These are phyloP conservation scores for Poeciliopsis turneri DNA, from an alignment of 2,797 vertebrate genomes.

Conservation along the genomic window DNA sequence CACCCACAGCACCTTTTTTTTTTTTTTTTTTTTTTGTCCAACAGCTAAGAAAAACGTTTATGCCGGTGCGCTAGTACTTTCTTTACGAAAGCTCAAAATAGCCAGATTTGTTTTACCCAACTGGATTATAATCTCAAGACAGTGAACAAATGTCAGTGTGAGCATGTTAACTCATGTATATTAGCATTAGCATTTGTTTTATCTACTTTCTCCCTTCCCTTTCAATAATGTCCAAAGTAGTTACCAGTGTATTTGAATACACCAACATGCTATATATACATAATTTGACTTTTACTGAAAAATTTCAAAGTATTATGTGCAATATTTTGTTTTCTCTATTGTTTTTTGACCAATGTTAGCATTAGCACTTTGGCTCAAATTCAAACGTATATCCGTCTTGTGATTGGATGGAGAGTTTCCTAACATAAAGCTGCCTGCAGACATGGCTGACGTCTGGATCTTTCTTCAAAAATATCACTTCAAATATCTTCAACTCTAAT, in stretches of 20 bases:
- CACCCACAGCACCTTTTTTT: no score
- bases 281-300: not conserved
- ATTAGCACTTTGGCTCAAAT: not conserved
- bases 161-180: not conserved
- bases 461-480: constrained; percentile 32
- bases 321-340: not conserved
- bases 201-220: not conserved
- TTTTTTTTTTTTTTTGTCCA: not conserved
- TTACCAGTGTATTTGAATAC: not conserved
- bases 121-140: not conserved
- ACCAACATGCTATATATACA: not conserved
- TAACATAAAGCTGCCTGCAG: not conserved
- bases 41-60: not conserved
- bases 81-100: not conserved
- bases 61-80: not conserved
- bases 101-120: not conserved
- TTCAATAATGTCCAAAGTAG: not conserved
- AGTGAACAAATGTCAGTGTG: not conserved
- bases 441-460: not conserved
- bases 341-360: not conserved
- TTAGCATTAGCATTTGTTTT: not conserved
- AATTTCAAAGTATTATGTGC: not conserved
- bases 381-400: not conserved
- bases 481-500: constrained; percentile 19
- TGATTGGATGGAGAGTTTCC: not conserved